Conservation (phyloP, 2,888 invertebrate species). For the Prosapia bicincta region DNA sequence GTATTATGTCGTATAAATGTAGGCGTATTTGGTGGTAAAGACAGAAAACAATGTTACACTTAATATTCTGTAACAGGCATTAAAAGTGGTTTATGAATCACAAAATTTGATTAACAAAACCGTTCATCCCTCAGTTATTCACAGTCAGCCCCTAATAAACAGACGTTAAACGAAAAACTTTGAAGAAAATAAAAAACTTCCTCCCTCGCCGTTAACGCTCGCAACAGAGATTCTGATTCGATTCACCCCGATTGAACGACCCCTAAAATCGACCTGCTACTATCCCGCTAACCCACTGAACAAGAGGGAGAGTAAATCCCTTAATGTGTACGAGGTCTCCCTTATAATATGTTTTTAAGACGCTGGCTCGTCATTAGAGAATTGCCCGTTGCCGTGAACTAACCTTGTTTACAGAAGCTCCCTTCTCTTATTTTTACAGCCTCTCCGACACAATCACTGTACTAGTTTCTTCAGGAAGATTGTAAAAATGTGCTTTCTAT, state of each 20-base stretch:
- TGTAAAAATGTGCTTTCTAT: not conserved
- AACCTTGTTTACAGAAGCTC: slow-evolving; percentile 19
- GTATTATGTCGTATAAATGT: too few relatives aligned
- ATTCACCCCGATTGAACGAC: slow-evolving; percentile 7
- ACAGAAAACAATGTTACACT: too few relatives aligned
- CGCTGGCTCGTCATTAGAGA: slow-evolving; percentile 20
- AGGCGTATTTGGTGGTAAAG: too few relatives aligned
- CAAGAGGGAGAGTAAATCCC: slow-evolving; percentile 7
- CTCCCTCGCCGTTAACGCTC: slow-evolving; percentile 1
- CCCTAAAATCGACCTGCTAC: not conserved
- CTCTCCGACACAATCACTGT: slow-evolving; percentile 17
- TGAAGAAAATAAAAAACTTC: not conserved
- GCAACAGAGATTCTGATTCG: not conserved
- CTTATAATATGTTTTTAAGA: slow-evolving; percentile 26
- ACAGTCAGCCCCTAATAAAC: too few relatives aligned
- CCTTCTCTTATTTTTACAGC: slow-evolving; percentile 16
- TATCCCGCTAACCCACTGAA: slow-evolving; percentile 24
- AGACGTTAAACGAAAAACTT: too few relatives aligned
- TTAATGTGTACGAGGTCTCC: slow-evolving; percentile 10
- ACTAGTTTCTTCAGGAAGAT: not conserved
- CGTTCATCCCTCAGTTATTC: too few relatives aligned
- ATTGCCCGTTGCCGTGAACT: not conserved
- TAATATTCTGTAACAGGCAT: too few relatives aligned
- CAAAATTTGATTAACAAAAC: too few relatives aligned
- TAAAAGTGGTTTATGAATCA: too few relatives aligned